Percentiles rank a stretch among this genome's conserved stretches.
Conservation (phyloP, 1,140 invertebrate genomes). For the Micrasema longulum region DNA sequence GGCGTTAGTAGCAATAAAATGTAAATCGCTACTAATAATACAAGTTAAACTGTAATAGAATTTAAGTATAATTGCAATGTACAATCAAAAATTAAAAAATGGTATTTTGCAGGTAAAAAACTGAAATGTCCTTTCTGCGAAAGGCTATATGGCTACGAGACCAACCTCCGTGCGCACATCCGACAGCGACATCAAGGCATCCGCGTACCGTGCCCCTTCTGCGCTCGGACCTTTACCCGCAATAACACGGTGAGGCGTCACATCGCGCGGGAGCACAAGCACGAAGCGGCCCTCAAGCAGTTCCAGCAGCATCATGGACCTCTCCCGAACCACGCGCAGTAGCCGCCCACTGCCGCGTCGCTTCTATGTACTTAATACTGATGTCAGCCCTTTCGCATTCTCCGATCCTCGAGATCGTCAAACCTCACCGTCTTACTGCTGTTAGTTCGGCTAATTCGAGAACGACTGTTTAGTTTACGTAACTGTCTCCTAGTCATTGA, state of each 20-base stretch:
- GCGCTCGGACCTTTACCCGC: conserved; percentile 89
- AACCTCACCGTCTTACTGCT: conserved; percentile 22
- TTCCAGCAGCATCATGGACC: conserved; percentile 71
- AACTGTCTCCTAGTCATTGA: conserved; percentile 41
- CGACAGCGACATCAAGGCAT: conserved; percentile 91
- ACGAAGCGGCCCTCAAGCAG: conserved; percentile 76
- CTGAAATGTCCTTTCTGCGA: conserved; percentile 93
- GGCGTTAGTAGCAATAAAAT: no score
- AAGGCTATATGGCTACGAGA: conserved; percentile 92
- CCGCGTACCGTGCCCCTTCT: conserved; percentile 88
- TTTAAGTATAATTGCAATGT: no score
- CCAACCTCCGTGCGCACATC: conserved; percentile 90
- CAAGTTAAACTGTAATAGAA: no score
- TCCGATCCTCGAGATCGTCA: conserved; percentile 31
- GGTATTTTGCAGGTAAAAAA: conserved; percentile 80
- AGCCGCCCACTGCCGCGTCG: conserved; percentile 54
- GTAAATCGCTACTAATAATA: no score
- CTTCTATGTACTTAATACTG: conserved; percentile 36
- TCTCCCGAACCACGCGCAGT: conserved; percentile 71
- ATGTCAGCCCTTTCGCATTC: conserved; percentile 23
- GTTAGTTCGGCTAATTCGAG: conserved; percentile 34
- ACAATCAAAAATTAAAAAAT: no score
- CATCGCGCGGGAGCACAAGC: conserved; percentile 88
- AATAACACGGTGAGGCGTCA: conserved; percentile 91
- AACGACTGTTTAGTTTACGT: conserved; percentile 38